Percentiles rank a stretch among this genome's conserved stretches.
Conservation (phyloP, 1,140 invertebrate species). For the Gyrodactylus bullatarudis region DNA sequence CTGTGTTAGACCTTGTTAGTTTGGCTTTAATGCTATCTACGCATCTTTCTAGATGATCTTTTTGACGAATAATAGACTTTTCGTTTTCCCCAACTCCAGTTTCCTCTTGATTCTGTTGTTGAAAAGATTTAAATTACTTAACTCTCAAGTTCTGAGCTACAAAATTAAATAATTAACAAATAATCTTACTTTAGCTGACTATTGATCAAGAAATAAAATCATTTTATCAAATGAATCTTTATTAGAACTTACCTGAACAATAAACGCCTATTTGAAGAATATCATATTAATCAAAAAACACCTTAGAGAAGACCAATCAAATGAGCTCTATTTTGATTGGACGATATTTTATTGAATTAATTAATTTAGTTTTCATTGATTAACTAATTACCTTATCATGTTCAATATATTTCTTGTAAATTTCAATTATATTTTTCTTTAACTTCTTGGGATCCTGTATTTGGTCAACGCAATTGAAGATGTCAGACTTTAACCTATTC, state of each 20-base stretch:
- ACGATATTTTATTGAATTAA: too few relatives aligned
- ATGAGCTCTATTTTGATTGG: background rate
- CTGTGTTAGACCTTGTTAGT: slow-evolving; percentile 19
- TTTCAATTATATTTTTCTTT: slow-evolving; percentile 36
- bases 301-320: background rate
- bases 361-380: too few relatives aligned
- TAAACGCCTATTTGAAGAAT: background rate
- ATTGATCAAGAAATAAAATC: background rate
- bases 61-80: slow-evolving; percentile 38
- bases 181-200: background rate
- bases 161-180: background rate
- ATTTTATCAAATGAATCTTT: background rate
- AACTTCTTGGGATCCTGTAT: slow-evolving; percentile 38
- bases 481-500: slow-evolving; percentile 37
- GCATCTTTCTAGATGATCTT: slow-evolving; percentile 36
- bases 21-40: slow-evolving; percentile 29
- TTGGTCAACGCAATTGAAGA: slow-evolving; percentile 35
- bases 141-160: background rate
- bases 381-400: slow-evolving; percentile 22
- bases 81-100: slow-evolving; percentile 30
- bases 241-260: background rate
- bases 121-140: background rate
- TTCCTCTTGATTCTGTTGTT: slow-evolving; percentile 16
- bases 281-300: background rate
- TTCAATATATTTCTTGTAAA: slow-evolving; percentile 36